A percentile compares a stretch with the other conserved stretches of the same genome.
Conservation (phyloP, 2,797 vertebrate species). For the Crenuchus spilurus region DNA sequence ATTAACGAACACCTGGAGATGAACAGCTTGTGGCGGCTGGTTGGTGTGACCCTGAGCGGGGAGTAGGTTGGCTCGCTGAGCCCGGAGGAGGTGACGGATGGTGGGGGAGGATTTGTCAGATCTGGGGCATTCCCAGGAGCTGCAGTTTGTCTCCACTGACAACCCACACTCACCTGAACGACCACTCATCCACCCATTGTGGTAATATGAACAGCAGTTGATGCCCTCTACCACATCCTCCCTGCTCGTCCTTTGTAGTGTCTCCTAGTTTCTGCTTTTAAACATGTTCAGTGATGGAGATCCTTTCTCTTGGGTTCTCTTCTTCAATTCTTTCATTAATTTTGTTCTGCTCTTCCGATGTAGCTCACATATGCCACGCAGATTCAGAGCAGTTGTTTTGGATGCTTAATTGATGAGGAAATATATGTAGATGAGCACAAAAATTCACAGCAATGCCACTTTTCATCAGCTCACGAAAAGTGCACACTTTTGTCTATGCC, state of each 20-base stretch:
- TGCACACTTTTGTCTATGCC: neutral
- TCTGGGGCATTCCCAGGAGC: conserved; percentile 94
- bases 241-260: conserved; percentile 38
- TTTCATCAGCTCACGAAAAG: conserved; percentile 2
- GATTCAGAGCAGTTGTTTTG: neutral
- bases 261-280: conserved; percentile 41
- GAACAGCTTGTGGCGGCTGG: conserved; percentile 83
- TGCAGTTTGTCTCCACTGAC: conserved; percentile 94
- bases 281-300: conserved; percentile 9
- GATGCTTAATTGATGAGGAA: neutral
- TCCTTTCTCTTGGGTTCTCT: conserved; percentile 31
- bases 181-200: conserved; percentile 82
- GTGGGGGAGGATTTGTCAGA: conserved; percentile 85
- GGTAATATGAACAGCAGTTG: conserved; percentile 85
- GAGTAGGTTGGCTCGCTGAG: conserved; percentile 75
- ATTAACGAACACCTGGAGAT: conserved; percentile 85
- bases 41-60: conserved; percentile 79
- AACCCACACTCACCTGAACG: conserved; percentile 86
- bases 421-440: conserved; percentile 3
- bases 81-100: conserved; percentile 81
- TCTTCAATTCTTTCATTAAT: neutral
- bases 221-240: conserved; percentile 57
- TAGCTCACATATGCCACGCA: neutral
- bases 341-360: neutral
- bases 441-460: neutral